These are phyloP conservation scores for Poecile montanus DNA, from an alignment of 2,797 vertebrate genomes.

Conservation along the genomic window DNA sequence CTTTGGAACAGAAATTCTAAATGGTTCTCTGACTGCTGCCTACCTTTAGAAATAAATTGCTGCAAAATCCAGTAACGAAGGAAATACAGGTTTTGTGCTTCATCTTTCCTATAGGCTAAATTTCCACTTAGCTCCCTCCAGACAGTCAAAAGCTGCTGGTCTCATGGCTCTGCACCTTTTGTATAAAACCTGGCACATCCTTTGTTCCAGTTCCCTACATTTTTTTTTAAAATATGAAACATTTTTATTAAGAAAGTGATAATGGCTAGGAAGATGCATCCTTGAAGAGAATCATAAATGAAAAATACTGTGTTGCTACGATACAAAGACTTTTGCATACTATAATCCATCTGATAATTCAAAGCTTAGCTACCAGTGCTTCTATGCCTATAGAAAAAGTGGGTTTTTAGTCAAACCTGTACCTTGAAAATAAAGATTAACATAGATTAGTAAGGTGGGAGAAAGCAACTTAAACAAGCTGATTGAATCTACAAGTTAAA, in stretches of 20 bases:
- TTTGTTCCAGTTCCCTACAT: not conserved
- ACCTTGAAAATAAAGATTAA: not conserved
- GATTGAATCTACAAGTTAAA: not conserved
- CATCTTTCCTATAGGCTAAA: not conserved
- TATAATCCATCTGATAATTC: not conserved
- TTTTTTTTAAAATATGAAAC: not conserved
- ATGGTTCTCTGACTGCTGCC: not conserved
- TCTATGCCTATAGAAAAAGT: not conserved
- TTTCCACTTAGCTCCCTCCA: not conserved
- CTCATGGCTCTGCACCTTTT: not conserved
- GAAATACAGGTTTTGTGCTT: not conserved
- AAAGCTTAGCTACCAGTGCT: not conserved
- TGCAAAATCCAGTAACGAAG: not conserved
- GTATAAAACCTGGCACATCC: not conserved
- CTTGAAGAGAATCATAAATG: not conserved
- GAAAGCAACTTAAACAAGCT: not conserved
- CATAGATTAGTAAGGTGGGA: not conserved
- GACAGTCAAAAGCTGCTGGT: not conserved
- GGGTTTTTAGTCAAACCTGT: not conserved
- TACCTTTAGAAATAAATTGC: not conserved
- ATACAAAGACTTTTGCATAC: not conserved
- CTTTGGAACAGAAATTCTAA: not conserved
- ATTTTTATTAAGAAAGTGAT: not conserved
- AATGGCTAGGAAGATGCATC: not conserved
- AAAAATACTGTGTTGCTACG: not conserved